Conservation (phyloP, 2,888 invertebrate genomes). For the Drosophila robusta region DNA sequence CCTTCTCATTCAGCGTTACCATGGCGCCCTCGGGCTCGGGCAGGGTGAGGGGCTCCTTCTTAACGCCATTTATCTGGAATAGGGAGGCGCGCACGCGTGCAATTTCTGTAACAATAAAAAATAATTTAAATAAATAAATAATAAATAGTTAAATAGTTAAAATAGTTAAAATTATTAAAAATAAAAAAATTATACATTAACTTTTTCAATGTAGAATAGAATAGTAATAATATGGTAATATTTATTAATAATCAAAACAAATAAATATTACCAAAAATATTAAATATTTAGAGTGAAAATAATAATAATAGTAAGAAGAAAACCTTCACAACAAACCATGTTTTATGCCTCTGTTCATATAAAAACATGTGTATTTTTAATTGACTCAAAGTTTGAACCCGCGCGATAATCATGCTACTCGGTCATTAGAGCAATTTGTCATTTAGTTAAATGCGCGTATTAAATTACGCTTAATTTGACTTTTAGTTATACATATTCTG, state of each 20-base stretch:
- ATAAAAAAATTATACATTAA: too few relatives aligned
- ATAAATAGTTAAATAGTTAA: neutral
- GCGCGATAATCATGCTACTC: constrained; percentile 21
- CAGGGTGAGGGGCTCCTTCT: constrained; percentile 95
- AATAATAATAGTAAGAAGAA: neutral
- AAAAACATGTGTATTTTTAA: constrained; percentile 12
- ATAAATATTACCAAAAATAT: neutral
- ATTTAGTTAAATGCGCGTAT: constrained; percentile 62
- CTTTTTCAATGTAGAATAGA: too few relatives aligned
- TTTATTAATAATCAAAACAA: neutral
- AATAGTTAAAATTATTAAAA: constrained; percentile 7
- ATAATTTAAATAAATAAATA: neutral
- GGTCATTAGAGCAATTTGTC: constrained; percentile 51
- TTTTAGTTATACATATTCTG: constrained; percentile 27
- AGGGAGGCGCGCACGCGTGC: constrained; percentile 98
- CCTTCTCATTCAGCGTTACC: constrained; percentile 98
- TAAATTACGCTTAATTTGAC: constrained; percentile 69
- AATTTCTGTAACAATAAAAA: constrained; percentile 93
- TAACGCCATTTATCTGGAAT: constrained; percentile 99
- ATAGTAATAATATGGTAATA: too few relatives aligned
- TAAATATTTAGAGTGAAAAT: too few relatives aligned
- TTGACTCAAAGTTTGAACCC: constrained; percentile 8
- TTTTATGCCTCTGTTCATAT: constrained; percentile 3
- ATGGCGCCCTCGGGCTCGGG: constrained; percentile 96
- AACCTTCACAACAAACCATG: neutral